These are phyloP conservation scores for Alethe castanea DNA, from an alignment of 2,113 vertebrate genomes.

Conservation along the genomic window DNA sequence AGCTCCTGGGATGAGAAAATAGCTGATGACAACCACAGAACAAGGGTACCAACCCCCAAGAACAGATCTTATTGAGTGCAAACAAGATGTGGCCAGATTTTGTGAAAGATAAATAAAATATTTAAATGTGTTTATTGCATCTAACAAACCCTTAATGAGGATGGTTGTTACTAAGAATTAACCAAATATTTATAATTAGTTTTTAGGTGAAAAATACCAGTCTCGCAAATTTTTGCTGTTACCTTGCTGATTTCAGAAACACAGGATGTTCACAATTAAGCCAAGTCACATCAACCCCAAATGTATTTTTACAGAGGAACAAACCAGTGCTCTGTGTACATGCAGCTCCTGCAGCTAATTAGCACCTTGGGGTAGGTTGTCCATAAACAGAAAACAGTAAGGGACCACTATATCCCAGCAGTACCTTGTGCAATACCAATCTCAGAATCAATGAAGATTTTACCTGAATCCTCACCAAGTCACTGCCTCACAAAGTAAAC, in stretches of 20 bases:
- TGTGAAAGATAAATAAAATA: background rate
- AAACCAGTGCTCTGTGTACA: conserved; percentile 50
- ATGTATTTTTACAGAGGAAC: conserved; percentile 43
- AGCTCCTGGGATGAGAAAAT: background rate
- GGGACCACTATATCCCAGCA: conserved; percentile 40
- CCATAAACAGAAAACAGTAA: conserved; percentile 71
- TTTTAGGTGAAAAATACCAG: background rate
- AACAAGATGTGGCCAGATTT: background rate
- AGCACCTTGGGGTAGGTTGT: conserved; percentile 63
- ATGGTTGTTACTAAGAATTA: background rate
- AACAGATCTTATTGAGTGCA: background rate
- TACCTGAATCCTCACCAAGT: background rate
- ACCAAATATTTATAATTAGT: background rate
- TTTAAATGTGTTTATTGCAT: background rate
- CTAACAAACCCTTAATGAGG: background rate
- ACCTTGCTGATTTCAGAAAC: background rate
- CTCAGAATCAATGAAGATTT: conserved; percentile 11
- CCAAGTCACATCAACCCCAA: conserved; percentile 27
- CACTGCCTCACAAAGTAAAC: background rate
- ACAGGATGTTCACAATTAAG: background rate
- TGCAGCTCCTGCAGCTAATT: conserved; percentile 62
- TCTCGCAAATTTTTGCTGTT: background rate
- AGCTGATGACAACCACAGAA: background rate
- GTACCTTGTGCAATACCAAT: background rate
- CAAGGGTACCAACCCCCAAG: background rate